A percentile compares a stretch with the other conserved stretches of the same genome.
These are phyloP conservation scores for Campylomormyrus numenius DNA, from an alignment of 2,113 vertebrate species.

Conservation along the genomic window DNA sequence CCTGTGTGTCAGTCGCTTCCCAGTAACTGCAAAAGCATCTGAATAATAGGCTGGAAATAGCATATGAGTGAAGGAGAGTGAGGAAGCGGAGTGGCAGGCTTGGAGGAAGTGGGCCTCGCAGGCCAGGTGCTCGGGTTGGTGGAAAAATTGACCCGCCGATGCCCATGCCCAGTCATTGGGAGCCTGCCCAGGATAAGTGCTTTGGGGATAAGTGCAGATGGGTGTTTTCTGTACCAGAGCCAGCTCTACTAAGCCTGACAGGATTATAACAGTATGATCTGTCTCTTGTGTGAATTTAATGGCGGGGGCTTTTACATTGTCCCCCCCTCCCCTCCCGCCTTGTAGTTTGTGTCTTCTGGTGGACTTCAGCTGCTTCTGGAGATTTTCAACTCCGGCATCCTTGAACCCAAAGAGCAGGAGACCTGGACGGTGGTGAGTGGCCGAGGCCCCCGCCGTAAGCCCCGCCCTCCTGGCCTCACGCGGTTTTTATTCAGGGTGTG, in stretches of 20 bases:
- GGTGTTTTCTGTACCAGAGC: neutral
- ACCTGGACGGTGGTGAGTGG: constrained; percentile 94
- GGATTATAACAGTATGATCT: neutral
- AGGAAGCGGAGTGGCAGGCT: neutral
- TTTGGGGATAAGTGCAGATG: neutral
- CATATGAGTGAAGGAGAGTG: neutral
- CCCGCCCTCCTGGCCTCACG: no score
- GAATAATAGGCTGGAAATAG: neutral
- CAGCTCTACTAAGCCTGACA: neutral
- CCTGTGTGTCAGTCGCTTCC: neutral
- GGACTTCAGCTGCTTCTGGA: constrained; percentile 92
- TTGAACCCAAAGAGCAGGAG: constrained; percentile 93
- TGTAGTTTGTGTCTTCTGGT: constrained; percentile 94
- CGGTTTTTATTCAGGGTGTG: no score
- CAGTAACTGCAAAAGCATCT: neutral
- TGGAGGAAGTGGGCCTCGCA: neutral
- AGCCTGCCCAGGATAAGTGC: neutral
- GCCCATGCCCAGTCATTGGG: neutral
- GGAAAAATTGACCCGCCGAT: neutral
- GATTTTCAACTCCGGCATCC: constrained; percentile 93
- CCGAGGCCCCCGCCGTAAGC: neutral
- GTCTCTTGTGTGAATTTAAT: neutral
- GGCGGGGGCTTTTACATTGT: neutral
- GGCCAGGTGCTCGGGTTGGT: neutral
- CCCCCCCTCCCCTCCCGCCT: neutral